Base-by-base conservation (phyloP, 2,113 vertebrate species). In the Oncorhynchus kisutch region DNA sequence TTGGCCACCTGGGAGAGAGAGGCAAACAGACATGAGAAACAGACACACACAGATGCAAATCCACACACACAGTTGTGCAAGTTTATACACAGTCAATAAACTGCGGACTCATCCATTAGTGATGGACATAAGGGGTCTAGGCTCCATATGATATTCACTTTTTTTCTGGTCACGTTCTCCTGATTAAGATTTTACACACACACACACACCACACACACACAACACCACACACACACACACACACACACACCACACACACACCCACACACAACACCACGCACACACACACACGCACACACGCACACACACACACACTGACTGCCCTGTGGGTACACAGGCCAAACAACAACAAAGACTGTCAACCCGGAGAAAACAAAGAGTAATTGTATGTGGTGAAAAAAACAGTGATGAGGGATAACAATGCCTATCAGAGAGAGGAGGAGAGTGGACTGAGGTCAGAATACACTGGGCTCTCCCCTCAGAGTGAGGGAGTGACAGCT, bases 1-100 rank as follows among this genome's bases (percentile, higher is more conserved):
- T 99, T 99, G 75, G 98, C 98, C 83, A 99, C 98, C 98, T 99
- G 82, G 72, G 75, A 72, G 11, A 70, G 74, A 9, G 60, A 81
- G 3, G 83, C 13, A n/a, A 13, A 69, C 25, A 76, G 72, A 70
- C 12, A 70, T 60, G 77, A 22, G 13, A 27, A 5, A 24, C 54
- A 31, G 34, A 49, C 72, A 27, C 57, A 71, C 31, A 27, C 73
- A 68, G 12, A 60, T 45, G 11, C 49, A 29, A 18, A 57, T 31
- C 60, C 68, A 49, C 62, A 27, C 57, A 71, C 31, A 27, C 73
- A 68, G 12, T 45, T 45, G 6, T 7, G 18, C 2, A 29, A 27
- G 13, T 20, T 31, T 18, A 67, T 3, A 67, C 62, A 34, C 14
- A 67, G 79, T 75, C 51, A 54, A 54, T 54, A 16, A 54, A 54